These are phyloP conservation scores for Stegastes partitus DNA, from an alignment of 2,113 vertebrate genomes.

Conservation along the genomic window DNA sequence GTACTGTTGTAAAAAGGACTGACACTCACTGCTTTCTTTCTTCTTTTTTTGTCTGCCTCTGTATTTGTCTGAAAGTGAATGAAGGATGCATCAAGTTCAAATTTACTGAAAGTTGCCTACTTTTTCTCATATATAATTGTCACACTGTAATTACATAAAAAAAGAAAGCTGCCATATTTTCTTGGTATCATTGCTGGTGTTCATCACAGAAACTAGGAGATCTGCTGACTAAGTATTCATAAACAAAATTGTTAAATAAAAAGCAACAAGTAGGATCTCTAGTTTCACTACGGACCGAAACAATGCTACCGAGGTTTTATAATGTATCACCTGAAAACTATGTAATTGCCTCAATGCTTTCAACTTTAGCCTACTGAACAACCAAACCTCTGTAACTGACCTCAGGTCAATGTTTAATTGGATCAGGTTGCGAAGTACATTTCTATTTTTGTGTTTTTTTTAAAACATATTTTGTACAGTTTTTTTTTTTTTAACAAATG, in stretches of 20 bases:
- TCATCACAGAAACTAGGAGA: slow-evolving; percentile 34
- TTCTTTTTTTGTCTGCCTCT: slow-evolving; percentile 17
- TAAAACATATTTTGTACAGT: slow-evolving; percentile 54
- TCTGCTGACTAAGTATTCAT: background rate
- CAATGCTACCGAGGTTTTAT: slow-evolving; percentile 14
- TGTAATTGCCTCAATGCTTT: slow-evolving; percentile 11
- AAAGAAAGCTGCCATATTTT: background rate
- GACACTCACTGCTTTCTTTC: slow-evolving; percentile 22
- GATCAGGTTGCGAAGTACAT: slow-evolving; percentile 14
- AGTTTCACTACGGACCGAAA: slow-evolving; percentile 24
- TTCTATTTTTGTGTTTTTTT: slow-evolving; percentile 46
- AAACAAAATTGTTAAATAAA: background rate
- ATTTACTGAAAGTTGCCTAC: background rate
- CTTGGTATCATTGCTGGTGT: slow-evolving; percentile 12
- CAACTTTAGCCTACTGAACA: background rate
- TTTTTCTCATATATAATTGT: slow-evolving; percentile 1
- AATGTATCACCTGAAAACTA: background rate
- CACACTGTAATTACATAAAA: background rate
- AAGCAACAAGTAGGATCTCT: slow-evolving; percentile 8
- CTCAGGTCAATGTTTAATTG: slow-evolving; percentile 13
- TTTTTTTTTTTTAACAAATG: slow-evolving; percentile 13
- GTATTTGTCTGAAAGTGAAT: slow-evolving; percentile 25
- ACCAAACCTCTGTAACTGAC: slow-evolving; percentile 24
- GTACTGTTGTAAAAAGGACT: slow-evolving; percentile 42
- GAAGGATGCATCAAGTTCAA: background rate